phyloP scores from a whole-genome alignment of 2,797 vertebrate genomes.

The Erithacus rubecula region DNA sequence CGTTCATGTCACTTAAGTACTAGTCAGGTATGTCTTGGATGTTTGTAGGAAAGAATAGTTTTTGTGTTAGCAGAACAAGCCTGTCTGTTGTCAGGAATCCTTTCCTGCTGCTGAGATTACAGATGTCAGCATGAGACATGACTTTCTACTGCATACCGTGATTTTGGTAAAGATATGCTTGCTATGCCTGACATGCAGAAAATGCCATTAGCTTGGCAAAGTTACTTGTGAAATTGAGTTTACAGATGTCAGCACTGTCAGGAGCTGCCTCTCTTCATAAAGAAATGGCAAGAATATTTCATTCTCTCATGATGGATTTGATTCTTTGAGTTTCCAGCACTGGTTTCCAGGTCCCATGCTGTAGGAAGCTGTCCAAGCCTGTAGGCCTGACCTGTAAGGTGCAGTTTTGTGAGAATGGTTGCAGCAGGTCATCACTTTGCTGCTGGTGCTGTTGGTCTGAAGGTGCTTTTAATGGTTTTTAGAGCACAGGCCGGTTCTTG shows the following conservation, averaged over 20 bases:
- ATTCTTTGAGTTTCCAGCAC: neutral
- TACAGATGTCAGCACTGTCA: neutral
- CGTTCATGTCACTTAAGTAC: neutral
- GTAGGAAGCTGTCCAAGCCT: neutral
- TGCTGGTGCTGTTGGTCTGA: neutral
- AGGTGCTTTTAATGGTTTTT: fast-evolving
- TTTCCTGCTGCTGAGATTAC: neutral
- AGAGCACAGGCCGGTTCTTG: neutral
- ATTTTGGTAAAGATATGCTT: neutral
- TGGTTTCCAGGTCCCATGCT: neutral
- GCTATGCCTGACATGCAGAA: neutral
- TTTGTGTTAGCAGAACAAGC: neutral
- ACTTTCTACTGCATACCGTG: neutral
- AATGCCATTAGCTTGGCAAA: neutral
- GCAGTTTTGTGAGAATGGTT: neutral
- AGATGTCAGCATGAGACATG: fast-evolving
- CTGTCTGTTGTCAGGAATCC: neutral
- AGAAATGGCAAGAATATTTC: neutral
- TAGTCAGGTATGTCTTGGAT: neutral
- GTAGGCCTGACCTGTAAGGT: fast-evolving
- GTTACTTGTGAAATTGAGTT: neutral
- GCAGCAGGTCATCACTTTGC: too few relatives aligned
- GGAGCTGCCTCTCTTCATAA: neutral
- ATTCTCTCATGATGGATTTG: fast-evolving
- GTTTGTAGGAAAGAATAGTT: neutral